Evolutionary conservation across 2,797 vertebrate species (phyloP), one percentile per base, ranked within the genome.

Genomic region (Heterohyrax brucei): DNA sequence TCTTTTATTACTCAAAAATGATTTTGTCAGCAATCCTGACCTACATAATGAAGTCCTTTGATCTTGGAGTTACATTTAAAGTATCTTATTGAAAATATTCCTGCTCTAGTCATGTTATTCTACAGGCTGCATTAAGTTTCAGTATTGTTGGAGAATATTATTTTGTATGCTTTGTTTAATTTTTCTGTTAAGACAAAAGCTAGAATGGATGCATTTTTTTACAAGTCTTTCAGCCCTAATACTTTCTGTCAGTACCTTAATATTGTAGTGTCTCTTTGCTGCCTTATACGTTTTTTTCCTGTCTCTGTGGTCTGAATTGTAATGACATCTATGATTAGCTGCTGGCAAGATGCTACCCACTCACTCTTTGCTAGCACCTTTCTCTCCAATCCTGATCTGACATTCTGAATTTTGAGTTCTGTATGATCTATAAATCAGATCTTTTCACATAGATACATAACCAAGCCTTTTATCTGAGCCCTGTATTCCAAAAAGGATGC

Each of bases 21-120:
- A 84, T 95, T 96, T 96, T 95, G 94, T 95, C 93, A 95, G 94
- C 77, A 95, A 5, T 93, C 59, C 91, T 93, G 91, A 95, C 95
- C 83, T 89, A 95, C 68, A 87, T 95, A 91, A 62, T 92, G 26
- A 85, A 96, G 70, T 76, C 61, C 64, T 97, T 97, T 96, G 95
- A 96, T 96, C 93, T 89, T 72, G n/a, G 70, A 94, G 48, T 93
- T 93, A 79, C 73, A 77, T 93, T 91, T 96, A 95, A 89, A 97
- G 44, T 62, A 19, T 95, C 81, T 91, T 85, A 22, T 80, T 89
- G 87, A 87, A 94, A 91, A 59, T 64, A 28, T 87, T 86, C 39
- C 50, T 44, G 93, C 82, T 80, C 81, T 95, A 28, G 87, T 78
- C 78, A 21, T 92, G 59, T 50, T 94, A 76, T 89, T 93, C 59